Conservation (phyloP, 1,140 invertebrate species). For the Leptinotarsa defecta region DNA sequence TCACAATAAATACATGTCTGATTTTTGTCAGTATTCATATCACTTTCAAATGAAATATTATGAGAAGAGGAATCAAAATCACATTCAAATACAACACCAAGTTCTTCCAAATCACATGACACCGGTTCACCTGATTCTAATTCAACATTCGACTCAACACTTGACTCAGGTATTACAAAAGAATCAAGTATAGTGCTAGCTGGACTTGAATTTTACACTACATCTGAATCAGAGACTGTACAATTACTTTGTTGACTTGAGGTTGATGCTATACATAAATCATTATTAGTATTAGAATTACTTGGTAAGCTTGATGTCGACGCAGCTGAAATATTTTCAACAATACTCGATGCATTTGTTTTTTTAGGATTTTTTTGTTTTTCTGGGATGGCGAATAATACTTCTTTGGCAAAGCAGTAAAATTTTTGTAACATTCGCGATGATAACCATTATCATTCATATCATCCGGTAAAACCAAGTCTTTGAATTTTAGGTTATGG, state of each 20-base stretch:
- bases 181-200: neutral
- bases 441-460: neutral
- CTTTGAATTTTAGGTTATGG: no score
- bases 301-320: no score
- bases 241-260: no score
- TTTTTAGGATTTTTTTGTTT: no score
- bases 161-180: constrained; percentile 14
- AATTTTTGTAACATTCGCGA: constrained; percentile 31
- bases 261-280: no score
- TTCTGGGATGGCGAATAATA: neutral
- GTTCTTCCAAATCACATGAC: constrained; percentile 30
- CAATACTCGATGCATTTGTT: no score
- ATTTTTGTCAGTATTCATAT: constrained; percentile 17
- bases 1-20: constrained; percentile 27
- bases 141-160: neutral
- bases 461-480: no score
- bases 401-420: constrained; percentile 29
- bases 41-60: constrained; percentile 26
- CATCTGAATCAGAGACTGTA: no score
- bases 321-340: no score
- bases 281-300: no score
- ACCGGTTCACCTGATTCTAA: constrained; percentile 31
- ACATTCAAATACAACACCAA: constrained; percentile 16
- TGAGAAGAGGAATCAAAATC: constrained; percentile 15
- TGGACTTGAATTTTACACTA: no score